Base-by-base conservation (phyloP, 2,797 vertebrate genomes). In the Urosaurus nigricauda region DNA sequence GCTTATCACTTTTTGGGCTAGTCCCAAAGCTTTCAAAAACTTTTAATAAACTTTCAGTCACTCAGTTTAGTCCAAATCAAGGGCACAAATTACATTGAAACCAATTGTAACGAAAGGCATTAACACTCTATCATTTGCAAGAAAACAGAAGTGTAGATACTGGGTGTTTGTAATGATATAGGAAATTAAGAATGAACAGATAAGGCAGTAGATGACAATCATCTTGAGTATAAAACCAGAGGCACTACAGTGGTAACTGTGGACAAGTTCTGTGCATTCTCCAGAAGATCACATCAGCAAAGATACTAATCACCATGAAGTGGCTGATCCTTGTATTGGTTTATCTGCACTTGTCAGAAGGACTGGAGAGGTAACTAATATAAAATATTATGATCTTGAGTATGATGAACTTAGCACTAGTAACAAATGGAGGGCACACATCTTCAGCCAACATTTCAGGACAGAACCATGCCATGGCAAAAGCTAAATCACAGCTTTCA, bases 301-400 rank as follows among this genome's bases (percentile, higher is more conserved):
- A 77, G 78, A 74, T 43, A 86, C 35, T n/a, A 0, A 12, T 43
- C 65, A 88, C 91, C 84, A 95, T 95, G 96, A 88, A 93, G 94
- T 91, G 92, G 63, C 81, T 97, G 17, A 58, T 94, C 47, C 84
- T 96, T 77, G 78, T 82, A 11, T 35, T 96, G 81, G 80, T 96
- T 78, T 96, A 91, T 85, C 89, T 96, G 24, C 91, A 84, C 17
- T 94, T 96, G 1, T 94, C 92, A 56, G 94, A 94, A 58, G 94
- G 92, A 24, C 0, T 16, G 4, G 8, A 93, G 68, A 94, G 90
- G 95, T 95, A 53, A 90, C 93, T 88, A 84, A 43, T 37, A 53
- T 60, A 35, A 17, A n/a, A 81, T 2, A 11, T 24, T 43, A 8
- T 35, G 24, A 8, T 47, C 35, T 0, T 4, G 32, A 84, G 71